Evolutionary conservation across 1,140 invertebrate species (phyloP).

Genomic region (Solen grandis): DNA sequence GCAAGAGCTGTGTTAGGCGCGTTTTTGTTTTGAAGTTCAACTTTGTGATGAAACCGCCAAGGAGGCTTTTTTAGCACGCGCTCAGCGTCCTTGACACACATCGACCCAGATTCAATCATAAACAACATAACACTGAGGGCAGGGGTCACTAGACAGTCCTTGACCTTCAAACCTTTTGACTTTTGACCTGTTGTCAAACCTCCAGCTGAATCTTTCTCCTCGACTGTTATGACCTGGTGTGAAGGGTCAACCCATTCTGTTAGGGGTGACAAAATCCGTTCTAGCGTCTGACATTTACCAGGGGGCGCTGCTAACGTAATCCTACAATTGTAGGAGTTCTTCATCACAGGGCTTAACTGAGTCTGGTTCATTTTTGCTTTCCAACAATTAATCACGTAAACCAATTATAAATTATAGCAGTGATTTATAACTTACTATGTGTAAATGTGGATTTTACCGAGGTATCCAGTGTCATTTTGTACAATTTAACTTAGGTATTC

Average conservation of each 20-base stretch:
- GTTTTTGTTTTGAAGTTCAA: conserved; percentile 49
- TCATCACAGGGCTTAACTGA: background rate
- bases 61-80: conserved; percentile 20
- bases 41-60: conserved; percentile 60
- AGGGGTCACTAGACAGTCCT: conserved; percentile 35
- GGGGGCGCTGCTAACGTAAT: conserved; percentile 31
- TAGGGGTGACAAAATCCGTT: conserved; percentile 21
- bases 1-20: conserved; percentile 20
- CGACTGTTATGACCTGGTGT: conserved; percentile 37
- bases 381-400: no score
- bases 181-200: background rate
- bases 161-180: background rate
- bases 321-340: conserved; percentile 31
- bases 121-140: conserved; percentile 58
- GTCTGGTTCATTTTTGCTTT: no score
- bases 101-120: conserved; percentile 43
- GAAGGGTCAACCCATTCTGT: conserved; percentile 49
- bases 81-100: conserved; percentile 40
- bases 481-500: no score
- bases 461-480: no score
- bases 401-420: no score
- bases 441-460: no score
- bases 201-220: conserved; percentile 11
- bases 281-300: background rate
- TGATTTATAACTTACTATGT: no score